Evolutionary conservation across 2,113 vertebrate genomes (phyloP), one percentile per base, ranked within the genome.

Genomic region (Hippocampus zosterae): DNA sequence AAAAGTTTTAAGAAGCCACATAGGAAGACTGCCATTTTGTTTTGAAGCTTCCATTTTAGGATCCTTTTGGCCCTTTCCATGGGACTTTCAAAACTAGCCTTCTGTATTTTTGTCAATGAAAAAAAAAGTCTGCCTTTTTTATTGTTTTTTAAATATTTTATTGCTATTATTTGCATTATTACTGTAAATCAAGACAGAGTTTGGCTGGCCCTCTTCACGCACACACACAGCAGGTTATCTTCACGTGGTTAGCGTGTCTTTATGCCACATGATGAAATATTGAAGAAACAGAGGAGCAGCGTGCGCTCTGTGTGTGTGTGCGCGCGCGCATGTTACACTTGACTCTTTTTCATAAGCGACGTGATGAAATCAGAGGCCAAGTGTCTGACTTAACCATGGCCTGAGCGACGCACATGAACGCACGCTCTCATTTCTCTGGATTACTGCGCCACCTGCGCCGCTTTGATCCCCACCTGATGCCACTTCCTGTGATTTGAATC

Each of bases 281-380:
- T 86, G 87, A 87, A 87, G 87, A 88, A 88, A 88, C 75, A 80
- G 72, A 82, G 74, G 59, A 79, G 68, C 65, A 69, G 40, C 69
- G 69, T 73, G 52, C 65, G 65, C 27, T 67, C 66, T 62, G 75
- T 70, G 66, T 68, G 67, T 71, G 73, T 64, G 75, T 52, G 55
- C 62, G 64, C 37, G 64, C 62, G 65, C 68, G 74, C 41, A 69
- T 65, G 79, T 83, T 84, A 77, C 84, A 88, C 71, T 84, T 81
- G 79, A 83, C 81, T 87, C 78, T 87, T 83, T 85, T 89, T 85
- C 77, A 87, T 87, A 87, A 87, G 83, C 80, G 68, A 83, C 59
- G 84, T 88, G 87, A 88, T 88, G 87, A 88, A 88, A 88, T 88
- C 87, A 88, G 82, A 85, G 83, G 84, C 87, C 87, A 88, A 88